Conservation (phyloP, 2,797 vertebrate species). For the Sitta carolinensis region DNA sequence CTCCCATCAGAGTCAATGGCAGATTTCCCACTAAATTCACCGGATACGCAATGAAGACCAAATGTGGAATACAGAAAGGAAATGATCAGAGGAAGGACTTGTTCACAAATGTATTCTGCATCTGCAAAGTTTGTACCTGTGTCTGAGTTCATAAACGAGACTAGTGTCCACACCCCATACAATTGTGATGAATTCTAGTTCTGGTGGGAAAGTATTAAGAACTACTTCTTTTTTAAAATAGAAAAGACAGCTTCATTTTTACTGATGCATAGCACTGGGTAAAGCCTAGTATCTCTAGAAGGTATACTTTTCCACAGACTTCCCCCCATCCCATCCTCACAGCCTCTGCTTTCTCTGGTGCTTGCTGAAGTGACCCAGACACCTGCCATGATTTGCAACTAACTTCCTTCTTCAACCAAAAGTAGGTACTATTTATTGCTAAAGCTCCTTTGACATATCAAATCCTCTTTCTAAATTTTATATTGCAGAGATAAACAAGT, state of each 20-base stretch:
- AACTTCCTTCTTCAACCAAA: background rate
- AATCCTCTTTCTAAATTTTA: background rate
- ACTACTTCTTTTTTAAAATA: background rate
- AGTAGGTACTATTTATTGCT: background rate
- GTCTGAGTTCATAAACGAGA: background rate
- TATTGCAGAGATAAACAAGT: background rate
- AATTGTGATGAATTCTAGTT: background rate
- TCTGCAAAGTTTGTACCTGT: background rate
- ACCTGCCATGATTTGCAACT: background rate
- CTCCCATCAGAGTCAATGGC: background rate
- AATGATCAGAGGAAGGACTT: background rate
- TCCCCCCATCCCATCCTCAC: rapidly evolving
- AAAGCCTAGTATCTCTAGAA: background rate
- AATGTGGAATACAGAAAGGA: background rate
- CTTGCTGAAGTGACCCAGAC: background rate
- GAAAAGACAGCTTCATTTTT: background rate
- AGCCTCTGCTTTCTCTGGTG: background rate
- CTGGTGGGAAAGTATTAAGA: background rate
- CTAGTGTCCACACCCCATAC: background rate
- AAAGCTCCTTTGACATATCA: background rate
- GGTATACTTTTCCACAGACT: background rate
- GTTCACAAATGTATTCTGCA: background rate
- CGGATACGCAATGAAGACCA: background rate
- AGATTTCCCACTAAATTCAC: slow-evolving; percentile 10
- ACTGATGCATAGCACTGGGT: background rate